phyloP scores from a whole-genome alignment of 2,113 vertebrate species.

The Struthio camelus region DNA sequence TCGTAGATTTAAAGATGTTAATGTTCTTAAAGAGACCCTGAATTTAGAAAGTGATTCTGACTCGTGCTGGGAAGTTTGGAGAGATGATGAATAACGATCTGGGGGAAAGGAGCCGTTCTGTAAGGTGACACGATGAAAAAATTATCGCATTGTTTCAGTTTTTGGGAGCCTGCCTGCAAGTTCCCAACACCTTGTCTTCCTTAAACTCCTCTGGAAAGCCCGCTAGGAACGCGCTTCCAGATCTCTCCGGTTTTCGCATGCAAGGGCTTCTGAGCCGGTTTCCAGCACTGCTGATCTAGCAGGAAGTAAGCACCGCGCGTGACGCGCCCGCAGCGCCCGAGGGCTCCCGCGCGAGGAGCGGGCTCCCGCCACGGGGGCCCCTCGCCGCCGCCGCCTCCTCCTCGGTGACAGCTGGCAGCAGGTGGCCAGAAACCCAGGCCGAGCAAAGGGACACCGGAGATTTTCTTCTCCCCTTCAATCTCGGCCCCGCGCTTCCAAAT shows the following conservation, averaged over 20 bases:
- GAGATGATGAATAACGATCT: slow-evolving; percentile 5
- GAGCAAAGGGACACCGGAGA: neutral
- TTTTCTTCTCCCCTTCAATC: neutral
- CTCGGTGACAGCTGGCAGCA: neutral
- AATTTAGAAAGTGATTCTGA: neutral
- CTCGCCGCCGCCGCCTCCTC: neutral
- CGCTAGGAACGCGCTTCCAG: neutral
- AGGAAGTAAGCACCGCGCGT: no score
- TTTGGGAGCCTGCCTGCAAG: neutral
- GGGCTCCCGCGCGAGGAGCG: no score
- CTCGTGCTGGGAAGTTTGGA: slow-evolving; percentile 3
- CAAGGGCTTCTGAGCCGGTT: neutral
- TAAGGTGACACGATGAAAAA: neutral
- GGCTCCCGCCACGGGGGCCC: no score
- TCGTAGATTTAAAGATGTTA: neutral
- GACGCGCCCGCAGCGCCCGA: no score
- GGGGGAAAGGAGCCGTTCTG: neutral
- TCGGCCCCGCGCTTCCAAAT: neutral
- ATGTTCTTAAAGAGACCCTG: neutral
- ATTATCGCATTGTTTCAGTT: neutral
- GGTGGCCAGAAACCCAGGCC: neutral
- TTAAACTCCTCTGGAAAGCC: neutral
- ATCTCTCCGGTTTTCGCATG: rapidly evolving
- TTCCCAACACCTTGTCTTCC: neutral
- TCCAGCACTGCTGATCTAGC: no score